Evolutionary conservation across 2,797 vertebrate genomes (phyloP).

Genomic region (Sebastes cheni): DNA sequence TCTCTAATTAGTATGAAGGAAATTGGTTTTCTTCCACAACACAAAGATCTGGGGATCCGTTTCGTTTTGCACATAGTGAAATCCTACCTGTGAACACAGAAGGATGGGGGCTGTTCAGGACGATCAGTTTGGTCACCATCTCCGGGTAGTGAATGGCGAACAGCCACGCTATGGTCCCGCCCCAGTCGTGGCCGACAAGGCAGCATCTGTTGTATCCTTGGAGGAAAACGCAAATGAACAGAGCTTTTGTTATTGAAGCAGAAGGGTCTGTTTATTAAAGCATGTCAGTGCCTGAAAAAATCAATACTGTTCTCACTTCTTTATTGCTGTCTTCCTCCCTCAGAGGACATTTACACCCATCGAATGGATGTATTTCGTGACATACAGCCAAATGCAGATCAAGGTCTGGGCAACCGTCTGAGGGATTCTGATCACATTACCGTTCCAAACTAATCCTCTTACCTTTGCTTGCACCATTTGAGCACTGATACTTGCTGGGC

Average conservation of each 20-base stretch:
- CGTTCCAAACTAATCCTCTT: conserved; percentile 29
- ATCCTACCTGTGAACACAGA: conserved; percentile 92
- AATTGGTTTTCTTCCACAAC: conserved; percentile 1
- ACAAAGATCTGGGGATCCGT: not conserved
- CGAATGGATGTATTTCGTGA: conserved; percentile 36
- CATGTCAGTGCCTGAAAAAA: conserved; percentile 13
- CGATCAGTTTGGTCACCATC: conserved; percentile 96
- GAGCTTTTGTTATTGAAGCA: not conserved
- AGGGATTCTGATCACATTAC: conserved; percentile 51
- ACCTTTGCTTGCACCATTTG: conserved; percentile 9
- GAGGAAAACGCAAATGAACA: conserved; percentile 27
- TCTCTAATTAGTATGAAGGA: conserved; percentile 34
- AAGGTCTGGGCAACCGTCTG: conserved; percentile 49
- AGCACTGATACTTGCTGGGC: not conserved
- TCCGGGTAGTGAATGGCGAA: conserved; percentile 97
- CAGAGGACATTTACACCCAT: conserved; percentile 38
- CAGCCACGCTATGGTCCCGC: conserved; percentile 96
- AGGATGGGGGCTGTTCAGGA: conserved; percentile 97
- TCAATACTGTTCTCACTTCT: conserved; percentile 28
- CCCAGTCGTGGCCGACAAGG: conserved; percentile 97
- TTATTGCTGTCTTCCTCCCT: conserved; percentile 5
- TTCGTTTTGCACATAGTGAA: not conserved
- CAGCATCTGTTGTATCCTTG: conserved; percentile 97
- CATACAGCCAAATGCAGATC: conserved; percentile 47
- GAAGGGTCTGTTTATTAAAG: not conserved